Conservation (phyloP, 2,888 invertebrate genomes). For the Clusia tigrina region DNA sequence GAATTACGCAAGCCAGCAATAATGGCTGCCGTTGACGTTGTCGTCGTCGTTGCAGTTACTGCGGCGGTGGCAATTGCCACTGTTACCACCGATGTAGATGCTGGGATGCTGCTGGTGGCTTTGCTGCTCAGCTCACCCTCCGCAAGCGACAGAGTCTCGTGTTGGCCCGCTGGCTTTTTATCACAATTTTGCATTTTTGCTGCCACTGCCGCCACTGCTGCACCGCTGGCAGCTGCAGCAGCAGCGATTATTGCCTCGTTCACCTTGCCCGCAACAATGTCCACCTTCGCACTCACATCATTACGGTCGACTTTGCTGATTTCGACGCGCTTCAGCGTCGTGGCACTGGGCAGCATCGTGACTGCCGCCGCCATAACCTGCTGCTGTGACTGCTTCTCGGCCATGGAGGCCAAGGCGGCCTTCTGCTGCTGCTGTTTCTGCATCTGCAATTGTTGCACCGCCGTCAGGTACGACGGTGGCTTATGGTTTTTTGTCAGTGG, state of each 20-base stretch:
- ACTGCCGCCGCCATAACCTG: slow-evolving; percentile 59
- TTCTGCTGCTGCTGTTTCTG: slow-evolving; percentile 54
- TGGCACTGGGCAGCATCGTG: slow-evolving; percentile 65
- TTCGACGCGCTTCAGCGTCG: slow-evolving; percentile 55
- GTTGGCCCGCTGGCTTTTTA: no score
- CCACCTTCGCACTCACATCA: neutral
- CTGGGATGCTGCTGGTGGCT: slow-evolving; percentile 20
- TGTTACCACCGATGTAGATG: slow-evolving; percentile 5
- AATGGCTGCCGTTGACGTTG: slow-evolving; percentile 23
- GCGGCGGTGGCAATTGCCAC: slow-evolving; percentile 9
- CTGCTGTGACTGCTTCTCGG: slow-evolving; percentile 44
- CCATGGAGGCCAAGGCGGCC: slow-evolving; percentile 32
- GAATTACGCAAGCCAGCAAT: slow-evolving; percentile 60
- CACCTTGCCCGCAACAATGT: neutral
- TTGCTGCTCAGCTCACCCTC: slow-evolving; percentile 35
- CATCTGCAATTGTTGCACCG: slow-evolving; percentile 56
- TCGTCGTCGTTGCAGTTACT: slow-evolving; percentile 19
- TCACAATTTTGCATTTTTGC: neutral
- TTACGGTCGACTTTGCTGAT: slow-evolving; percentile 41
- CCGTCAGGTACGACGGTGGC: slow-evolving; percentile 58
- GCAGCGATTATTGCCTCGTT: slow-evolving; percentile 28
- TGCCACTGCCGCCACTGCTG: slow-evolving; percentile 35
- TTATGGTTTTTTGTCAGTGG: slow-evolving; percentile 60
- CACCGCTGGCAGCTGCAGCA: slow-evolving; percentile 22
- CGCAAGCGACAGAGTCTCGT: slow-evolving; percentile 23